A percentile compares a stretch with the other conserved stretches of the same genome.
Evolutionary conservation across 2,113 vertebrate species (phyloP).

Genomic region (Laterallus jamaicensis): DNA sequence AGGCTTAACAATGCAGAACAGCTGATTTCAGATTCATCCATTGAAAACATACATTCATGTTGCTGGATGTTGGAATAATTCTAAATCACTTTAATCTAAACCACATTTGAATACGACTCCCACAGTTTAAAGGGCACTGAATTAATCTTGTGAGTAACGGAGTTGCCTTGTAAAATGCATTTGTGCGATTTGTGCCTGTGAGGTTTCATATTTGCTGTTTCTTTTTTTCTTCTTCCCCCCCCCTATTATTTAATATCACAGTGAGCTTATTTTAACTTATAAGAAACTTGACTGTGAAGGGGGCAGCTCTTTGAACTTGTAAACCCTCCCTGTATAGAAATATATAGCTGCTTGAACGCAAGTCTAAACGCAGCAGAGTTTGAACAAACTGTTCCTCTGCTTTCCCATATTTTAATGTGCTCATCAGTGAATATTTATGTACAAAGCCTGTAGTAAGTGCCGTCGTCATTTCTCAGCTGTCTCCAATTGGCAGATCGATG

Average conservation of each 20-base stretch:
- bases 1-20: conserved; percentile 60
- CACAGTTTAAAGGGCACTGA: conserved; percentile 67
- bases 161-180: conserved; percentile 62
- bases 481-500: conserved; percentile 70
- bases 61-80: conserved; percentile 57
- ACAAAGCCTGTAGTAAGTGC: background rate
- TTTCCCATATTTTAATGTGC: conserved; percentile 41
- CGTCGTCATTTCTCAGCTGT: conserved; percentile 70
- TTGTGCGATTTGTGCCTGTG: too few species aligned
- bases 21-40: conserved; percentile 65
- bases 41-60: conserved; percentile 62
- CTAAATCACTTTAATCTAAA: conserved; percentile 74
- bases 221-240: too few species aligned
- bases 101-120: conserved; percentile 65
- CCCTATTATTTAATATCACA: too few species aligned
- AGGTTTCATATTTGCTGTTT: too few species aligned
- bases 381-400: conserved; percentile 13
- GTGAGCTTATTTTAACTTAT: too few species aligned
- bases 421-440: conserved; percentile 65
- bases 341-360: background rate
- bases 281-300: conserved; percentile 45
- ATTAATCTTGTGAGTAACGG: conserved; percentile 65
- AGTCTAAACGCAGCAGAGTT: background rate
- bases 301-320: conserved; percentile 60
- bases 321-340: conserved; percentile 46